Base-by-base conservation (phyloP, 2,888 invertebrate species). In the Zhuqinia jingwanae region DNA sequence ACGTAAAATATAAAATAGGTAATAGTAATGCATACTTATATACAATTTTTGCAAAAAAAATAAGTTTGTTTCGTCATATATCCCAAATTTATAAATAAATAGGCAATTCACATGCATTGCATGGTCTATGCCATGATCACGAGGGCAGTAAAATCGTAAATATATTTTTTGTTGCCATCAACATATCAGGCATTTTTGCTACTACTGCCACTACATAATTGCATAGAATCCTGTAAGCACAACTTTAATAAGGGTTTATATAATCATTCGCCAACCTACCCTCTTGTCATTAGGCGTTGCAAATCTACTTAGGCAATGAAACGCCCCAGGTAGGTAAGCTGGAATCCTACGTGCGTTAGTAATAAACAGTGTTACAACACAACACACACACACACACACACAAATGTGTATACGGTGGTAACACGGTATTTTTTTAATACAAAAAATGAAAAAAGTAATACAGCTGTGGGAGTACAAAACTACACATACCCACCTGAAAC, bases 211-310 rank as follows among this genome's bases (percentile, higher is more conserved):
- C n/a, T 11, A 50, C 5, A n/a, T 11, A 50, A 2, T 50, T n/a
- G n/a, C 50, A 13, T 11, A 11, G n/a, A n/a, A n/a, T 36, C 36
- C 5, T 6, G 36, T 36, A 36, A 8, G 36, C 36, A 36, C 36
- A 8, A 36, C 36, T 36, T 36, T 36, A 8, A 36, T 3, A 3
- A 6, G 36, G 36, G 36, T 36, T 63, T 76, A n/a, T n/a, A n/a
- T n/a, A 83, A 76, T 63, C 63, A 83, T 70, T 22, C 25, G 17
- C 56, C 30, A 63, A 30, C 63, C 82, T 50, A 75, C 84, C 68
- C 27, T 27, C 56, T 70, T 84, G 84, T 77, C 77, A 84, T 84
- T 65, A 84, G 68, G 84, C 77, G 84, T 77, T 84, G 70, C 84
- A 58, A 82, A 83, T 83, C 65, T 76, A 77, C 83, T 83, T 70